Conservation (phyloP, 2,888 invertebrate species). For the Synergus laeviventris region DNA sequence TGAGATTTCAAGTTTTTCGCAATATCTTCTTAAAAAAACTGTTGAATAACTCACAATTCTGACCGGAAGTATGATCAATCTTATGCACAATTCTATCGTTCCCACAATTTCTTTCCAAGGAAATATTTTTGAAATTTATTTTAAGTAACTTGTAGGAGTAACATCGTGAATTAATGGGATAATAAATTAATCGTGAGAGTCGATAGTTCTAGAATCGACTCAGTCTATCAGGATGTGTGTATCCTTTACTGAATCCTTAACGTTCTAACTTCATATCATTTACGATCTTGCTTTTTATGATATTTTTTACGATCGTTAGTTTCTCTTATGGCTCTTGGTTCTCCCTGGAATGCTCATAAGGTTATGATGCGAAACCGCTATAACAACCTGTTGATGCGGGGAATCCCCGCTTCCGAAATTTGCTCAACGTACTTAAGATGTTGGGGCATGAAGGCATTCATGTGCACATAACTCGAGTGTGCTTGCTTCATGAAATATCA, state of each 20-base stretch:
- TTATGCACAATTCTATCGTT: not conserved
- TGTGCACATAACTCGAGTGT: constrained; percentile 11
- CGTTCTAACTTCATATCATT: constrained; percentile 36
- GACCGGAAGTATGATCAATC: not conserved
- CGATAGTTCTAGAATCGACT: constrained; percentile 19
- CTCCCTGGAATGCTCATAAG: constrained; percentile 27
- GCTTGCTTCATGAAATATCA: constrained; percentile 7
- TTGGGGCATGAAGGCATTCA: constrained; percentile 21
- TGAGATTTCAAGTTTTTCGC: too few species aligned
- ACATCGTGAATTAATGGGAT: constrained; percentile 7
- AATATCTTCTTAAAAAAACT: too few species aligned
- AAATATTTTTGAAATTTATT: constrained; percentile 17
- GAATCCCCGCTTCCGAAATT: constrained; percentile 37
- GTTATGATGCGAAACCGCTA: constrained; percentile 34
- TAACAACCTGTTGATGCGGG: constrained; percentile 54
- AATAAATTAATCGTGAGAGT: constrained; percentile 9
- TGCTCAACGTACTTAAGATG: constrained; percentile 9
- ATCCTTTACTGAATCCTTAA: constrained; percentile 10
- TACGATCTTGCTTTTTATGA: constrained; percentile 37
- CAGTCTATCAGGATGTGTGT: constrained; percentile 28
- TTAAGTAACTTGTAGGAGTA: not conserved
- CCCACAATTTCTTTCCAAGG: not conserved
- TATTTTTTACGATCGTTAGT: constrained; percentile 29
- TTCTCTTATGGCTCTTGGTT: constrained; percentile 13
- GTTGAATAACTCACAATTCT: too few species aligned